These are phyloP conservation scores for Condylura cristata DNA, from an alignment of 2,113 vertebrate genomes.

Conservation along the genomic window DNA sequence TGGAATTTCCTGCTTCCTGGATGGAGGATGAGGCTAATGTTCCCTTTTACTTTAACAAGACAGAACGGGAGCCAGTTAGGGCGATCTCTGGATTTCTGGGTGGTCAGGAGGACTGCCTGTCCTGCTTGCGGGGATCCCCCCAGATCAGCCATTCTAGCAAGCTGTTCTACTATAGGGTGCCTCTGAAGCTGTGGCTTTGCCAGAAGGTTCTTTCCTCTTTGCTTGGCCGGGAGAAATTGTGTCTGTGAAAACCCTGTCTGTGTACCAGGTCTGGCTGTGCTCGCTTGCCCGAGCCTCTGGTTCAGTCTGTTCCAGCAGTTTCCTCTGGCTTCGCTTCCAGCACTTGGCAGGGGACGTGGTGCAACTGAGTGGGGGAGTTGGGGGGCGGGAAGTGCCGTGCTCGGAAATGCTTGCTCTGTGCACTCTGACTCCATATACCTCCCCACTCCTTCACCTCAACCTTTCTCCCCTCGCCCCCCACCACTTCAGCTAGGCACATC, in stretches of 20 bases:
- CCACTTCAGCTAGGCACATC: background rate
- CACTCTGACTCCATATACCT: background rate
- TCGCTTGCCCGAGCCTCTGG: rapidly evolving
- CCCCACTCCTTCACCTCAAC: too few relatives aligned
- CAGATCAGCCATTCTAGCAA: background rate
- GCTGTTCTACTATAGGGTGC: too few relatives aligned
- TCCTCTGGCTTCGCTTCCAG: background rate
- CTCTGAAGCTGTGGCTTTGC: background rate
- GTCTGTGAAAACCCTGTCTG: background rate
- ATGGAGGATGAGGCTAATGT: background rate
- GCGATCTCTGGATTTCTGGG: background rate
- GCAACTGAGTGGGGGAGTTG: background rate
- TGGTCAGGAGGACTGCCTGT: background rate
- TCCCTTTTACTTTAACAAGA: background rate
- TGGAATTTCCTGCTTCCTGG: conserved; percentile 60
- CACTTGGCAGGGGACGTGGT: background rate
- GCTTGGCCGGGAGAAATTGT: background rate
- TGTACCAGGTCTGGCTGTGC: background rate
- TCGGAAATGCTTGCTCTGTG: rapidly evolving
- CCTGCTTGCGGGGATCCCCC: background rate
- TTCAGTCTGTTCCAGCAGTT: background rate
- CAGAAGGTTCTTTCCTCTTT: background rate
- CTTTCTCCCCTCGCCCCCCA: background rate
- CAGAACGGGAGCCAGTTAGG: background rate
- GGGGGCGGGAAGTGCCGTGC: too few relatives aligned